Conservation (phyloP, 2,113 vertebrate genomes). For the Centropus unirufus region DNA sequence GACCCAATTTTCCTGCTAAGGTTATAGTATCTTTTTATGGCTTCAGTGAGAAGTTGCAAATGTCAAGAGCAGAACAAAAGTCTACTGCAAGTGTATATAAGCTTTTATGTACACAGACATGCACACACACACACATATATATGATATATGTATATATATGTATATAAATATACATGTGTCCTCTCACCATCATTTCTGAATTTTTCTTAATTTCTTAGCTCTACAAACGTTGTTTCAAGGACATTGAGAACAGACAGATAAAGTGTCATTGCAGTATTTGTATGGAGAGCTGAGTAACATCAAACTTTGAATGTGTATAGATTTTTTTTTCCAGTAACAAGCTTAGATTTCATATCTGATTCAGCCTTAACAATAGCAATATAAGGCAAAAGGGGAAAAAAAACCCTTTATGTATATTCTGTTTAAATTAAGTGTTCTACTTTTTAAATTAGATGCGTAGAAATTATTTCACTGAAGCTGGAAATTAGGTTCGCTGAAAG, state of each 20-base stretch:
- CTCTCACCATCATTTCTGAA: neutral
- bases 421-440: conserved; percentile 57
- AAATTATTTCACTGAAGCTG: conserved; percentile 55
- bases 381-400: conserved; percentile 22
- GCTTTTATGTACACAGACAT: neutral
- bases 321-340: conserved; percentile 36
- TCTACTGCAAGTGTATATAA: neutral
- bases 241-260: conserved; percentile 31
- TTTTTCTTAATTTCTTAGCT: neutral
- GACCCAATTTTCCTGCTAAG: neutral
- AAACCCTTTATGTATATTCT: conserved; percentile 52
- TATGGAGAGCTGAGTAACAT: conserved; percentile 21
- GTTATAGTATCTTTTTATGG: neutral
- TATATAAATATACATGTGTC: neutral
- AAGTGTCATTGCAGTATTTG: conserved; percentile 30
- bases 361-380: conserved; percentile 18
- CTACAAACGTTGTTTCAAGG: conserved; percentile 18
- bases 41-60: neutral
- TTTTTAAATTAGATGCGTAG: conserved; percentile 57
- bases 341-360: conserved; percentile 57
- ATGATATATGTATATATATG: neutral
- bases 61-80: neutral
- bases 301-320: conserved; percentile 45
- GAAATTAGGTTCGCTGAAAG: conserved; percentile 62
- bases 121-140: fast-evolving